Conservation (phyloP, 2,113 vertebrate species). For the Isurus oxyrinchus region DNA sequence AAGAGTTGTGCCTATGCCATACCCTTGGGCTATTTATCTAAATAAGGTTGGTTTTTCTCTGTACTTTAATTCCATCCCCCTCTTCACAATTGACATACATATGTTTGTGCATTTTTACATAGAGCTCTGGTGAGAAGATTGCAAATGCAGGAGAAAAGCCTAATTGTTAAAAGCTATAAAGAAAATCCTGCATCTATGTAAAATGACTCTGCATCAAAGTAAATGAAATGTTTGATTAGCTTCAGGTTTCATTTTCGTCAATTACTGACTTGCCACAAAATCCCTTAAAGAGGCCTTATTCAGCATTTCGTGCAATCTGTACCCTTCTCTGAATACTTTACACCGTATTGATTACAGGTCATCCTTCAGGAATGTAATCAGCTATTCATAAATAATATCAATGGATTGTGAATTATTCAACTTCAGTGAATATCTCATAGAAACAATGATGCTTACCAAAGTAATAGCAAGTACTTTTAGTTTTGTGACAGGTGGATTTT, state of each 20-base stretch:
- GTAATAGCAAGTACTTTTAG: not conserved
- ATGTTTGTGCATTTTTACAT: not conserved
- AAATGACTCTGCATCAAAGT: constrained; percentile 5
- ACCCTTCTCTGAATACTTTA: not conserved
- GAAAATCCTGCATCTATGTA: not conserved
- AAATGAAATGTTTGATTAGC: constrained; percentile 17
- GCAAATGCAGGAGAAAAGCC: not conserved
- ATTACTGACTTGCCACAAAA: not conserved
- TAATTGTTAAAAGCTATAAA: not conserved
- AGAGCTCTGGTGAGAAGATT: not conserved
- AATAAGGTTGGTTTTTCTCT: not conserved
- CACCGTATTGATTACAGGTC: not conserved
- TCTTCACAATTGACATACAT: not conserved
- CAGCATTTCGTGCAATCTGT: not conserved
- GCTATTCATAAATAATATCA: not conserved
- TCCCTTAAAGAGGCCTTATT: not conserved
- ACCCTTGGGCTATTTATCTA: not conserved
- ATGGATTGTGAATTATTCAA: not conserved
- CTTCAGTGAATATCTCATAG: not conserved
- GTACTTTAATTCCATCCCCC: not conserved
- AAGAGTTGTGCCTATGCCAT: not conserved
- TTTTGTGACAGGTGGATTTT: not conserved
- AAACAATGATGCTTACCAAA: not conserved
- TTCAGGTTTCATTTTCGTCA: not conserved
- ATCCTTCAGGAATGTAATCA: not conserved